Base-by-base conservation (phyloP, 2,888 invertebrate species). In the Reticulitermes lucifugus region DNA sequence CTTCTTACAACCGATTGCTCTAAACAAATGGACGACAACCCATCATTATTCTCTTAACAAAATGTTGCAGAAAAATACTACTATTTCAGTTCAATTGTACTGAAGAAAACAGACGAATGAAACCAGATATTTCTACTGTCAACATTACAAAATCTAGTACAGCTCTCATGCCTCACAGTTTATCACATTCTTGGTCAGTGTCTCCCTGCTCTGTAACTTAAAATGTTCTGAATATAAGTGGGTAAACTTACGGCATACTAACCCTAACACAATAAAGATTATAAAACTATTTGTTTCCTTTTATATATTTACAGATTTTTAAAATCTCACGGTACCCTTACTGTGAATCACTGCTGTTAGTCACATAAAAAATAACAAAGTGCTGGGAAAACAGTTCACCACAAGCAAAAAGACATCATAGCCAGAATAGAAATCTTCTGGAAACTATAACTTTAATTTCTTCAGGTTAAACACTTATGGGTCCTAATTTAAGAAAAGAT, bases 1-100 rank as follows among this genome's bases (percentile, higher is more conserved):
- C n/a, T 60, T 60, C 21, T 60, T 14, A 21, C 12, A 60, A 46
- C 46, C 6, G 9, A n/a, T 60, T 60, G 10, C 6, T 60, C 60
- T 60, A 60, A n/a, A 9, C 12, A 71, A 18, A 71, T 71, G 71
- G 71, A 71, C 0, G 35, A 71, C 71, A 71, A 25, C 9, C 29
- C 71, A 25, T 71, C 6, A 6, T 71, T 29, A 12, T 71, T 71
- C n/a, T 71, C 25, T 71, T 71, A 25, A 29, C 18, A 6, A 29
- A 71, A 21, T 29, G 71, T 2, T 71, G 14, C n/a, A 71, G 71
- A 71, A 35, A 71, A 71, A 71, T 71, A 71, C 71, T 29, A 71
- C 35, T 29, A 25, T 29, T 25, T 71, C 29, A 71, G 18, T 25
- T 71, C 71, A 71, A 25, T 25, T 35, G 7, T 4, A 71, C 35